Conservation (phyloP, 2,113 vertebrate genomes). For the Oreamnos americanus region DNA sequence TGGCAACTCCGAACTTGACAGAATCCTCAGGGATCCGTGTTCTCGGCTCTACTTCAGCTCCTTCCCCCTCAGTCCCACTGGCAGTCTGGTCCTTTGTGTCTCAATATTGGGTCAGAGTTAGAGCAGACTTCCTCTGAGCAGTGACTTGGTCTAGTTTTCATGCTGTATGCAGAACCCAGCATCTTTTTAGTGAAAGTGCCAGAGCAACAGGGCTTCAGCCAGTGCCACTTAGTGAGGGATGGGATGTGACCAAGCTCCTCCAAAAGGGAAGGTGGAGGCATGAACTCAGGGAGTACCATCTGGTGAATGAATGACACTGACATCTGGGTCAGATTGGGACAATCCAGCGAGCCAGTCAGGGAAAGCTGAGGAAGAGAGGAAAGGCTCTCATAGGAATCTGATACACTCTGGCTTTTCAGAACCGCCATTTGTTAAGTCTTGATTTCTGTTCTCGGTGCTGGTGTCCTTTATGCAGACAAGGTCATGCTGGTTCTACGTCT, state of each 20-base stretch:
- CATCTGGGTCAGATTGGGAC: accelerated
- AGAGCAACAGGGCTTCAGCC: neutral
- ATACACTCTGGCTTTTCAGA: neutral
- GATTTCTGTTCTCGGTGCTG: accelerated
- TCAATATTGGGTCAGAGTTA: neutral
- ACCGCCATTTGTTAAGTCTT: accelerated
- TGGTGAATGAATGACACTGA: neutral
- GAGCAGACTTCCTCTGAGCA: neutral
- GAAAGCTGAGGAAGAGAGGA: neutral
- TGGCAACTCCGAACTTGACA: accelerated
- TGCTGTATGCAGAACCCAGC: neutral
- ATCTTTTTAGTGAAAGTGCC: neutral
- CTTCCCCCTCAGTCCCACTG: accelerated
- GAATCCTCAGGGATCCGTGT: too few relatives aligned
- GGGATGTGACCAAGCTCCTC: neutral
- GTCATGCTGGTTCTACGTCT: accelerated
- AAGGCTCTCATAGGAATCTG: neutral
- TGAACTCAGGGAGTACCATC: neutral
- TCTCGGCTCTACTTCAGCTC: accelerated
- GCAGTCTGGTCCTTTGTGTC: too few relatives aligned
- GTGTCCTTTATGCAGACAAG: neutral
- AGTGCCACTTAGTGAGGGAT: neutral
- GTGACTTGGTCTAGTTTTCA: neutral
- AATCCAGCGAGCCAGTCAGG: accelerated
- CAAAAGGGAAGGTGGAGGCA: neutral